Evolutionary conservation across 2,113 vertebrate species (phyloP).

Genomic region (Geococcyx californianus): DNA sequence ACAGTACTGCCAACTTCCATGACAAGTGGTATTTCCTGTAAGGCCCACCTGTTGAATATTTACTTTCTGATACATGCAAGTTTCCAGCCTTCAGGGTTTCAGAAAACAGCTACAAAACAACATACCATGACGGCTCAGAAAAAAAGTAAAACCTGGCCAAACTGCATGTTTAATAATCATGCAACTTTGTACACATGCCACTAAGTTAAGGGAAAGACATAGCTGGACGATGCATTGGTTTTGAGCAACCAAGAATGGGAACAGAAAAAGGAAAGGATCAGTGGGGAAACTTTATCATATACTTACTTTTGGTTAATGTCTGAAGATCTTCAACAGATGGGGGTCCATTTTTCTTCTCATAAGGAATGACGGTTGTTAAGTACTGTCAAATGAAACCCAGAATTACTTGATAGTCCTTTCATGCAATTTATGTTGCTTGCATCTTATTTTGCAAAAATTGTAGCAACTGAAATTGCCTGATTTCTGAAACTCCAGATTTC

Average conservation of each 20-base stretch:
- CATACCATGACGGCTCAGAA: not conserved
- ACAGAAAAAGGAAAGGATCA: not conserved
- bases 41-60: not conserved
- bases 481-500: no score
- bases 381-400: constrained; percentile 81
- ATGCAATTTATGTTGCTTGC: not conserved
- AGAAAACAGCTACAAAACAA: not conserved
- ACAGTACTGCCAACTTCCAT: not conserved
- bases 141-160: not conserved
- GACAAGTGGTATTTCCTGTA: not conserved
- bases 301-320: constrained; percentile 96
- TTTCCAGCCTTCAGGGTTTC: not conserved
- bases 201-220: not conserved
- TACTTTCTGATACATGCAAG: not conserved
- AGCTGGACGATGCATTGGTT: not conserved
- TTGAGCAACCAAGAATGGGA: not conserved
- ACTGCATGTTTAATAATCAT: not conserved
- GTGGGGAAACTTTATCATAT: not conserved
- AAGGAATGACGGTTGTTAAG: constrained; percentile 97
- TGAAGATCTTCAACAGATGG: constrained; percentile 96
- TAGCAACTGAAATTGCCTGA: no score
- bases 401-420: not conserved
- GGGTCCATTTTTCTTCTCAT: constrained; percentile 90
- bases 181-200: not conserved
- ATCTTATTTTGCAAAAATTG: not conserved